Evolutionary conservation across 1,140 invertebrate genomes (phyloP), one percentile per base, ranked within the genome.

Genomic region (Brachionus calyciflorus): DNA sequence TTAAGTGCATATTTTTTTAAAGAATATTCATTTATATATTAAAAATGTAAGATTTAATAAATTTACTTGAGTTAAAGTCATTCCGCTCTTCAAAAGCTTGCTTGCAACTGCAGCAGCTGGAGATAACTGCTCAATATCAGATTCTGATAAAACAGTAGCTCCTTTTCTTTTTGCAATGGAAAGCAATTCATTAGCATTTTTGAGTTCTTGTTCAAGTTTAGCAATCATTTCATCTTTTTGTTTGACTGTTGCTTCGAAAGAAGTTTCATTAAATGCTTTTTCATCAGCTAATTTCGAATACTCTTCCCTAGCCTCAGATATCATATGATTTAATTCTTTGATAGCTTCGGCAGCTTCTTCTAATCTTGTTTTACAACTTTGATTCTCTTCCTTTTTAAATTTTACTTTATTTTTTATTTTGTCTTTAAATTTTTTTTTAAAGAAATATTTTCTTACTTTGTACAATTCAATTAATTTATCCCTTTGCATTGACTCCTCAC

Each of bases 61-160:
- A 40, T 6, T 30, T 70, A 83, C 82, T 80, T 95, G 91, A 4
- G 93, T 94, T 1, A 95, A 84, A 24, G 92, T 92, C 86, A 93
- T 90, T 21, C 93, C 92, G 49, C 91, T 91, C 82, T 92, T 92
- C 1, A 91, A 82, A 14, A 95, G 87, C 80, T 90, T 89, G 82
- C 90, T 92, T 12, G 91, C 89, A 60, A 91, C 89, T 3, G 92
- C 91, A 30, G 93, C 93, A 76, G 91, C 89, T 48, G 93, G 93
- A 46, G 92, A 92, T 69, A 94, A 82, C 77, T 90, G 88, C 83
- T 91, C 92, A 65, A 94, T 88, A 55, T 90, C 90, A 82, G 89
- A 89, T 81, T 92, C 89, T 53, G 87, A 77, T 9, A 78, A 51
- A 14, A 68, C 70, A 17, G 57, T 77, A 21, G 53, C 24, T n/a